A percentile compares a stretch with the other conserved stretches of the same genome.
Evolutionary conservation across 2,113 vertebrate genomes (phyloP).

Genomic region (Albula glossodonta): DNA sequence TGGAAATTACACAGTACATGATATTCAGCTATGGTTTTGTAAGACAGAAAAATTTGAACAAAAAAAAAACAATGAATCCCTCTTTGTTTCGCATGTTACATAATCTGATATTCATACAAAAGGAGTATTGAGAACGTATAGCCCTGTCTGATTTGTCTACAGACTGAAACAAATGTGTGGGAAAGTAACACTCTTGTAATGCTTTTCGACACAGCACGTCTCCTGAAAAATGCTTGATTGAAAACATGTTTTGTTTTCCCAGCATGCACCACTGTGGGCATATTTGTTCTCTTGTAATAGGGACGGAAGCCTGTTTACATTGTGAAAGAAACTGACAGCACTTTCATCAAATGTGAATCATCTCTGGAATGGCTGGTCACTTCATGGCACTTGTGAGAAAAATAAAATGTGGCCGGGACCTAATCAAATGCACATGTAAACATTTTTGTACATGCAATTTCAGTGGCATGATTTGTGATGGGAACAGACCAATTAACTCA

Average conservation of each 20-base stretch:
- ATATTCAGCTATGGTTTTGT: conserved; percentile 19
- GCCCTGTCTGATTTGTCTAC: not conserved
- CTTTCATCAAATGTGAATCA: too few relatives aligned
- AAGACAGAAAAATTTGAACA: conserved; percentile 4
- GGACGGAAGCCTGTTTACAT: not conserved
- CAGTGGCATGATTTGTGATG: too few relatives aligned
- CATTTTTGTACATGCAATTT: too few relatives aligned
- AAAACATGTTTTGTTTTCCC: not conserved
- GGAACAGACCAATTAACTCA: too few relatives aligned
- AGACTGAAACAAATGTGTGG: not conserved
- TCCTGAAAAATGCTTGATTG: not conserved
- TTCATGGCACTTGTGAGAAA: too few relatives aligned
- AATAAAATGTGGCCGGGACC: too few relatives aligned
- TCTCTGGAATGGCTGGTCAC: too few relatives aligned
- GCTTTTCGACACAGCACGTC: not conserved
- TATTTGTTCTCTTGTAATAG: not conserved
- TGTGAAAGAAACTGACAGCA: too few relatives aligned
- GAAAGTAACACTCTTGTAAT: not conserved
- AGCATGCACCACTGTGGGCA: not conserved
- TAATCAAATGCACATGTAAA: too few relatives aligned
- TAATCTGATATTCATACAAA: conserved; percentile 1
- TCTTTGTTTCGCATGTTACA: conserved; percentile 28
- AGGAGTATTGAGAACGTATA: conserved; percentile 17
- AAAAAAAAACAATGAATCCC: conserved; percentile 1
- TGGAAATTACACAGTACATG: conserved; percentile 26